phyloP scores from a whole-genome alignment of 2,888 invertebrate genomes.

The Geotrupes spiniger region DNA sequence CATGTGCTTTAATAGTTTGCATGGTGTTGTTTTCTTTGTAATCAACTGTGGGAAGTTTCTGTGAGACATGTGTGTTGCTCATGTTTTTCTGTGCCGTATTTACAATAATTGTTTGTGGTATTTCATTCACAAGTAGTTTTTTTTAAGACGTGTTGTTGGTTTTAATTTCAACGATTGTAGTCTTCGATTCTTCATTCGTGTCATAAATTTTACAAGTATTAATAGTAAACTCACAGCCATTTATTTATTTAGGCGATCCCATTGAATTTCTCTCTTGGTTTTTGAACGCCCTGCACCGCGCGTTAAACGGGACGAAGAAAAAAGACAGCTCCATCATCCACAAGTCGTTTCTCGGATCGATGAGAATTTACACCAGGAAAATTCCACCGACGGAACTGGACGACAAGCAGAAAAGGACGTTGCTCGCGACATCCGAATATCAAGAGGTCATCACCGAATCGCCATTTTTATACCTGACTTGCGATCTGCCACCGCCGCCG shows the following conservation, averaged over 20 bases:
- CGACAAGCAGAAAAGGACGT: constrained; percentile 79
- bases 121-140: no score
- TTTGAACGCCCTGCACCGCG: constrained; percentile 90
- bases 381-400: constrained; percentile 90
- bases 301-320: constrained; percentile 89
- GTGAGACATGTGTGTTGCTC: no score
- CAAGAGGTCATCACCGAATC: constrained; percentile 84
- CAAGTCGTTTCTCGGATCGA: constrained; percentile 89
- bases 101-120: no score
- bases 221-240: no score
- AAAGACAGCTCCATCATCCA: constrained; percentile 89
- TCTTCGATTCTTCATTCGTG: no score
- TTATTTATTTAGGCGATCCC: constrained; percentile 73
- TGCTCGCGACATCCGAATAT: constrained; percentile 81
- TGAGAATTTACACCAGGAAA: constrained; percentile 88
- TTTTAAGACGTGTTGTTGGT: no score
- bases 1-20: no score
- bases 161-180: no score
- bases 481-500: constrained; percentile 96
- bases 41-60: no score
- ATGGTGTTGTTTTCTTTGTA: no score
- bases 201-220: no score
- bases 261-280: constrained; percentile 99
- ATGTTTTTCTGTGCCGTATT: no score
- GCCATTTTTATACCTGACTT: constrained; percentile 94